phyloP scores from a whole-genome alignment of 2,113 vertebrate genomes.

The Lepus europaeus region DNA sequence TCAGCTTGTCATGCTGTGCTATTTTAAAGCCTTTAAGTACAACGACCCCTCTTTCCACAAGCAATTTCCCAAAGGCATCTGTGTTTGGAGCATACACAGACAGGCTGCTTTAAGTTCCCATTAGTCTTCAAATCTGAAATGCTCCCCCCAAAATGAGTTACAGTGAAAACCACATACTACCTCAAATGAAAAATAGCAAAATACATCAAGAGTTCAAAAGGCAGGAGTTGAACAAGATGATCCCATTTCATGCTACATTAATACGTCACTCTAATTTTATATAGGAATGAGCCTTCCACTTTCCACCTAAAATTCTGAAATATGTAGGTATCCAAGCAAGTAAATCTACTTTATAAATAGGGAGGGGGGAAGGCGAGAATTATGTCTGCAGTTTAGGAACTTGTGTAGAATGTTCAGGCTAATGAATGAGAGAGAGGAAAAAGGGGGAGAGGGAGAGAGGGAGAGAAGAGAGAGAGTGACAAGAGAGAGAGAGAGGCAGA shows the following conservation, averaged over 20 bases:
- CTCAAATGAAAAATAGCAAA: conserved; percentile 67
- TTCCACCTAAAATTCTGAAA: conserved; percentile 73
- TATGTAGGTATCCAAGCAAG: conserved; percentile 70
- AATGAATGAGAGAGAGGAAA: not conserved
- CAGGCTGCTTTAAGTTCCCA: not conserved
- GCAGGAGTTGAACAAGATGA: conserved; percentile 75
- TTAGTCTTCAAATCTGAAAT: conserved; percentile 70
- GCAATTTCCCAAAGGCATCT: conserved; percentile 72
- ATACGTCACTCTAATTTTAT: conserved; percentile 80
- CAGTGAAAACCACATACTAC: conserved; percentile 66
- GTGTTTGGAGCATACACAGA: conserved; percentile 11
- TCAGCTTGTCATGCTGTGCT: conserved; percentile 58
- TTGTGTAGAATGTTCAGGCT: not conserved
- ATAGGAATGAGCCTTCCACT: conserved; percentile 71
- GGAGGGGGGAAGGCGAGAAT: no score
- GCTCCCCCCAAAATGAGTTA: conserved; percentile 58
- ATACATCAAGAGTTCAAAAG: conserved; percentile 68
- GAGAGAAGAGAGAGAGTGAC: no score
- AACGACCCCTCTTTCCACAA: conserved; percentile 57
- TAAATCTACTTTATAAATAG: conserved; percentile 62
- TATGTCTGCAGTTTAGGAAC: not conserved
- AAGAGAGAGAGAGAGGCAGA: fast-evolving
- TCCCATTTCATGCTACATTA: conserved; percentile 85
- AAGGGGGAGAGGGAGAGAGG: no score
- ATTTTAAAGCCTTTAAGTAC: conserved; percentile 73